These are phyloP conservation scores for Pelmatolapia mariae DNA, from an alignment of 2,113 vertebrate genomes.

Conservation along the genomic window DNA sequence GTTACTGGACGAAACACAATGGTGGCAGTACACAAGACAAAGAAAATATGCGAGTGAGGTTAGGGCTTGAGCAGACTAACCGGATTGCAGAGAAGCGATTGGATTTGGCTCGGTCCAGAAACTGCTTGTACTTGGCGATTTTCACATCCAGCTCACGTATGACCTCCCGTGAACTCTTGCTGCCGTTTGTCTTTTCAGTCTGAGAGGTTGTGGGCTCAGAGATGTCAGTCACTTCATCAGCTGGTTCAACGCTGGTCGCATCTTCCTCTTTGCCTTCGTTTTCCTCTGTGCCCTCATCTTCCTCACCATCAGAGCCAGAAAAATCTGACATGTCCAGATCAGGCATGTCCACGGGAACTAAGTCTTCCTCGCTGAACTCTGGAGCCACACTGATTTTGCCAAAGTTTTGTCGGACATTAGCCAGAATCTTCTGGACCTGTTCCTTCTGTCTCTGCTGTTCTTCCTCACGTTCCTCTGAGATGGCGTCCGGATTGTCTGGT, in stretches of 20 bases:
- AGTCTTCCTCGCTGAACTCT: constrained; percentile 87
- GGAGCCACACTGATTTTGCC: constrained; percentile 90
- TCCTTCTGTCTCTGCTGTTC: constrained; percentile 30
- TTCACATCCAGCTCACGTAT: constrained; percentile 86
- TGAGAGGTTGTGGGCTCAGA: not conserved
- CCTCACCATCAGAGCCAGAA: constrained; percentile 73
- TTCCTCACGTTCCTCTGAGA: constrained; percentile 2
- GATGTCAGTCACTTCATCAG: not conserved
- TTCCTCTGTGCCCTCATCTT: constrained; percentile 52
- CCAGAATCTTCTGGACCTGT: constrained; percentile 78
- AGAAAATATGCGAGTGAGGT: not conserved
- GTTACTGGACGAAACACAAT: not conserved
- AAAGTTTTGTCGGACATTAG: constrained; percentile 87
- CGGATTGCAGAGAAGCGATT: constrained; percentile 93
- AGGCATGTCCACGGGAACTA: constrained; percentile 85
- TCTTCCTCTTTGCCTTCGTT: constrained; percentile 37
- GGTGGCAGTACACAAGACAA: not conserved
- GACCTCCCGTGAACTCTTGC: constrained; percentile 63
- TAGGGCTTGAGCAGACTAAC: constrained; percentile 57
- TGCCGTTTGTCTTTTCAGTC: not conserved
- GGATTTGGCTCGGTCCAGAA: constrained; percentile 89
- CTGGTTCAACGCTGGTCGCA: not conserved
- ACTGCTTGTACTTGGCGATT: constrained; percentile 91
- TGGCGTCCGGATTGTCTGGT: not conserved
- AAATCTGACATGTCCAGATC: constrained; percentile 71